Conservation (phyloP, 2,888 invertebrate genomes). For the Pristionchus maxplancki region DNA sequence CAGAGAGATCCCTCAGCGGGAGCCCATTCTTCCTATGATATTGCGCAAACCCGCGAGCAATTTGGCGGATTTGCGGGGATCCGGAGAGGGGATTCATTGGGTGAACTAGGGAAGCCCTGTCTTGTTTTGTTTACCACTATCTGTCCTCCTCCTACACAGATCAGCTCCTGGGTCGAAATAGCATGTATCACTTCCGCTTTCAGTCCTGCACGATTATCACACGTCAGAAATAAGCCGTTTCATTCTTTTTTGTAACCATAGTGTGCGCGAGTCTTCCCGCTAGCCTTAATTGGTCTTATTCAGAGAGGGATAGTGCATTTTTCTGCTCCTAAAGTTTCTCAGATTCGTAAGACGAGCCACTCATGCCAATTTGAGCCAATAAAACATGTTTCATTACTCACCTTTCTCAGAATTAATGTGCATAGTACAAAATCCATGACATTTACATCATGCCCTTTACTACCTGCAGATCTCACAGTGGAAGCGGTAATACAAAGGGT, state of each 20-base stretch:
- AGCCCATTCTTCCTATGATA: constrained; percentile 28
- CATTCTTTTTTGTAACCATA: background rate
- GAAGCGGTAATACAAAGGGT: background rate
- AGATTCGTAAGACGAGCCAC: background rate
- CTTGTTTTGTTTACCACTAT: background rate
- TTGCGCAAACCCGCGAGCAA: constrained; percentile 46
- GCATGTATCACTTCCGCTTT: background rate
- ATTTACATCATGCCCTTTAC: background rate
- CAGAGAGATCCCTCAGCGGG: background rate
- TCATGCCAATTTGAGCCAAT: background rate
- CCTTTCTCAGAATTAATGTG: background rate
- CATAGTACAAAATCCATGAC: background rate
- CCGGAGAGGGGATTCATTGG: background rate
- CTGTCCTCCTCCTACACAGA: constrained; percentile 1
- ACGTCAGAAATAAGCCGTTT: background rate
- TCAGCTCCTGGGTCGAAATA: background rate
- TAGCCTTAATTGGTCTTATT: background rate
- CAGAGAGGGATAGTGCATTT: background rate
- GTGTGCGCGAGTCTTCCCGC: background rate
- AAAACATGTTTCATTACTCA: background rate
- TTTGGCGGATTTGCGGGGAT: background rate
- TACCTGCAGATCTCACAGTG: background rate
- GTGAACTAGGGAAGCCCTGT: background rate
- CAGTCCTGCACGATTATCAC: background rate
- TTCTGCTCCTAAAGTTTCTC: background rate